Base-by-base conservation (phyloP, 2,797 vertebrate species). In the Halcyon smyrnensis region DNA sequence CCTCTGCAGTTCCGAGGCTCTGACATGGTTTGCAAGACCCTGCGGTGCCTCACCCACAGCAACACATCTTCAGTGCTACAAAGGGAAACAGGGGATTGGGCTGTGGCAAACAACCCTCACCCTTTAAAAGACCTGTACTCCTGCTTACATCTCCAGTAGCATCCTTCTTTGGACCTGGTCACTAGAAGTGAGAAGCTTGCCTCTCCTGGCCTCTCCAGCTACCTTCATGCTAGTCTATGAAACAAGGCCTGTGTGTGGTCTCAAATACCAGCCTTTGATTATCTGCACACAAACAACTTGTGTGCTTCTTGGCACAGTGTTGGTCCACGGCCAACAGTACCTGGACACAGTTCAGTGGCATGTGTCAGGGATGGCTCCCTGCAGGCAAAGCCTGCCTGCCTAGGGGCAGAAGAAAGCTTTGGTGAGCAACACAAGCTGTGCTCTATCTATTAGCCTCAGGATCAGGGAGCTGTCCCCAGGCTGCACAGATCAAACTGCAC, bases 1-100 rank as follows among this genome's bases (percentile, higher is more conserved):
- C 24, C 9, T 51, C 69, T 59, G 73, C 11, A 18, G 8, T 48
- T 68, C 57, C 70, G 73, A 67, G 36, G 25, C 21, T 41, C 39
- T 30, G n/a, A 11, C 50, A 84, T 63, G 73, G 13, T 23, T 53
- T 56, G 12, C 2, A 2, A 48, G 48, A 41, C 8, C 8, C 24
- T n/a, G 8, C 0, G 3, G 73, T 56, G 17, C 27, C 21, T 56
- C 2, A 1, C 8, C 43, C 41, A 57, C 28, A 9, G 3, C 36
- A 28, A 12, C 1, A 23, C 0, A 1, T 28, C 36, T 37, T 70
- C 2, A 2, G 24, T 51, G 21, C 32, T 56, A 41, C 0, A 0
- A 45, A 10, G 18, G 6, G 1, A 69, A 77, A 25, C 4, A 51
- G 24, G 15, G 8, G 23, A 21, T 28, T 68, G 12, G 39, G 41